Conservation (phyloP, 2,113 vertebrate species). For the Ceyx cyanopectus region DNA sequence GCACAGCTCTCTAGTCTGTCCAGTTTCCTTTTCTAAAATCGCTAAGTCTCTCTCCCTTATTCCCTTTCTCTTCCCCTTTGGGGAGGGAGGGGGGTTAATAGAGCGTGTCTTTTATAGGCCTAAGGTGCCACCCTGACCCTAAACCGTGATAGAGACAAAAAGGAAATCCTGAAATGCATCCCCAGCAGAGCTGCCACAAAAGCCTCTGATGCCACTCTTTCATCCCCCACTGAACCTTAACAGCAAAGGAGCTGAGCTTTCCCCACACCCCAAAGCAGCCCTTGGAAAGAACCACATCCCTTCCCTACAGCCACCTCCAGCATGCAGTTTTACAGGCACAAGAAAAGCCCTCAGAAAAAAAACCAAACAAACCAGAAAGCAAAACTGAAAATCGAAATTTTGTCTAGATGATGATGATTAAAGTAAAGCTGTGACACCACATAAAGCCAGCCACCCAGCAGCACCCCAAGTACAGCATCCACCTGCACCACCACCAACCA, state of each 20-base stretch:
- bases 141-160: background rate
- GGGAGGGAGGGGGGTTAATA: too few species aligned
- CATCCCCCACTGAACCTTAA: fast-evolving
- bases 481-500: too few species aligned
- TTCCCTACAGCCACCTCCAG: background rate
- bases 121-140: too few species aligned
- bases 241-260: fast-evolving
- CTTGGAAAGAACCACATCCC: background rate
- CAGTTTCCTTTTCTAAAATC: too few species aligned
- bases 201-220: fast-evolving
- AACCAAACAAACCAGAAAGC: background rate
- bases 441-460: background rate
- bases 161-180: background rate
- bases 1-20: too few species aligned
- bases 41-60: too few species aligned
- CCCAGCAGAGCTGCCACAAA: fast-evolving
- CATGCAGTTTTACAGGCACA: background rate
- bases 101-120: too few species aligned
- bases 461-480: background rate
- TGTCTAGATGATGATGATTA: background rate
- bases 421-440: background rate
- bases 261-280: fast-evolving
- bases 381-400: constrained; percentile 43
- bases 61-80: too few species aligned
- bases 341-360: background rate